Evolutionary conservation across 1,140 invertebrate genomes (phyloP), one percentile per base, ranked within the genome.

Genomic region (Zaprionus lachaisei): DNA sequence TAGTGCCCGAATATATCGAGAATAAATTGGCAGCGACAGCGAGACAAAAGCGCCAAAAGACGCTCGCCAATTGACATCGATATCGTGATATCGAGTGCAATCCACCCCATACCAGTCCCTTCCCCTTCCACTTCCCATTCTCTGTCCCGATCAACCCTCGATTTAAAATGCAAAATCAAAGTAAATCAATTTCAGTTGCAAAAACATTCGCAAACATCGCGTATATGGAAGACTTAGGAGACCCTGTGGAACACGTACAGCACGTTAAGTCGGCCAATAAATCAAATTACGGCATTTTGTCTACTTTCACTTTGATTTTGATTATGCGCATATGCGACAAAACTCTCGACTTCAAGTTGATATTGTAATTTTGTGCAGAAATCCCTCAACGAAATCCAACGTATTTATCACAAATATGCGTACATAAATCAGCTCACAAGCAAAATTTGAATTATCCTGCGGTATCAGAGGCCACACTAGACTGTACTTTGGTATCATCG

Each of bases 91-190:
- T 57, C 4, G 55, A 57, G 15, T 38, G 54, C 73, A 65, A 72
- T 55, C 72, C 67, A 68, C 71, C 62, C 38, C 47, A 41, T 37
- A 37, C 57, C 60, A 74, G 69, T 63, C 38, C 60, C 37, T 63
- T 57, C 60, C 28, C n/a, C 7, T 17, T 65, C 41, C 24, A 31
- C 12, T 12, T 63, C 2, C 41, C 41, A 7, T 56, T 58, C 37
- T 15, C 38, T 5, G 65, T 54, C 31, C 31, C 38, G 17, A 28
- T 58, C 79, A 77, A 85, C 85, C 86, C 85, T 90, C 82, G 75
- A 72, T 89, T 91, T 91, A 85, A 91, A 91, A 91, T 91, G 89
- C 84, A 85, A 91, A 91, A 91, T 91, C 89, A 83, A 91, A 91
- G 81, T 91, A 83, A 91, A 91, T 91, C 89, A 91, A 91, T 91